Base-by-base conservation (phyloP, 2,888 invertebrate genomes). In the Terebella lapidaria region DNA sequence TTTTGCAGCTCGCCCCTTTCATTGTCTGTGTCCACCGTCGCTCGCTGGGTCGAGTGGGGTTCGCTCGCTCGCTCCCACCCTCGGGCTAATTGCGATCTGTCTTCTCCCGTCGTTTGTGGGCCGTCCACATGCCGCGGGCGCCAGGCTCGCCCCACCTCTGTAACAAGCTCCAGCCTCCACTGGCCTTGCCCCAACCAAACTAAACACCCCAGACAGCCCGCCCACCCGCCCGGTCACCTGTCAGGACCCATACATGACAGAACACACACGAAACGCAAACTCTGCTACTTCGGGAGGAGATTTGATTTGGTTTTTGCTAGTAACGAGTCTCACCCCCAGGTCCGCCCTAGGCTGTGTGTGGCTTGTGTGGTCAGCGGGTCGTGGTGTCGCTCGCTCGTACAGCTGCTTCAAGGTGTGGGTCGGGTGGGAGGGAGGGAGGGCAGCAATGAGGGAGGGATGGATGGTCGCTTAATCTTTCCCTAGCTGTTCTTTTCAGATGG, bases 11-110 rank as follows among this genome's bases (percentile, higher is more conserved):
- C 42, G 42, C n/a, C 42, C n/a, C 42, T 15, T n/a, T 35, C n/a
- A n/a, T n/a, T n/a, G n/a, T n/a, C n/a, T n/a, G n/a, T n/a, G n/a
- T n/a, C n/a, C n/a, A n/a, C n/a, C n/a, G n/a, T n/a, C n/a, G n/a
- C n/a, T n/a, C n/a, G n/a, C n/a, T n/a, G n/a, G n/a, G n/a, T n/a
- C n/a, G n/a, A n/a, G n/a, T n/a, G 10, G 10, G 42, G 10, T n/a
- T 35, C 42, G 42, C n/a, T n/a, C n/a, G 42, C 42, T 15, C 10
- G n/a, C 10, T 10, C 10, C 42, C 42, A 35, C 10, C 42, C 42
- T 35, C 42, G n/a, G n/a, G 42, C 42, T 15, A 35, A 35, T 35
- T 35, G 49, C 49, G 49, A 20, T 49, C 49, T 49, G 49, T 49
- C 49, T 49, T n/a, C 49, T 35, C 42, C n/a, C 42, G 10, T 15